These are phyloP conservation scores for Tragelaphus imberbis DNA, from an alignment of 2,113 vertebrate genomes.

Conservation along the genomic window DNA sequence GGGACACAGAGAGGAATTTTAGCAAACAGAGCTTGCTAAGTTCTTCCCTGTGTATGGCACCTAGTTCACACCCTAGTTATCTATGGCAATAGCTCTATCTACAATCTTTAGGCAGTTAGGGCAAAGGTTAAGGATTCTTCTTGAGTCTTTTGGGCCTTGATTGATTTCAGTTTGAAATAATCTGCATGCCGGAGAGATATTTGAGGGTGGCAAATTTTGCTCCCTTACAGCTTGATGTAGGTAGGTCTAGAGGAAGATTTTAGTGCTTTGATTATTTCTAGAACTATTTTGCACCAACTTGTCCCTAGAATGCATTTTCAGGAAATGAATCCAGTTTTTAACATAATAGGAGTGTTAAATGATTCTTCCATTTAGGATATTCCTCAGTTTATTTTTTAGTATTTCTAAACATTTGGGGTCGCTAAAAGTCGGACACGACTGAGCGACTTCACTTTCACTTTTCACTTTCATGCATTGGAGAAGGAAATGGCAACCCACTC, in stretches of 20 bases:
- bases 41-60: not conserved
- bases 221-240: not conserved
- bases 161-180: not conserved
- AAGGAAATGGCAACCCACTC: too few relatives aligned
- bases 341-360: not conserved
- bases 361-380: not conserved
- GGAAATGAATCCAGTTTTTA: not conserved
- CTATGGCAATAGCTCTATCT: not conserved
- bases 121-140: not conserved
- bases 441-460: too few relatives aligned
- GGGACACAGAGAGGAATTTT: not conserved
- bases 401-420: not conserved
- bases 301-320: not conserved
- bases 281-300: not conserved
- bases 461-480: too few relatives aligned
- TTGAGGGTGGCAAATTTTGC: not conserved
- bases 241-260: not conserved
- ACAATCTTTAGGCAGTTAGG: not conserved
- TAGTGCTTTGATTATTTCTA: not conserved
- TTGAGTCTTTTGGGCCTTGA: not conserved
- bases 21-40: not conserved
- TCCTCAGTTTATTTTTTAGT: not conserved
- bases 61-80: not conserved
- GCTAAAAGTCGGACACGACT: too few relatives aligned
- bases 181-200: not conserved